Evolutionary conservation across 2,113 vertebrate genomes (phyloP), one percentile per base, ranked within the genome.

Genomic region (Rousettus leschenaultii): DNA sequence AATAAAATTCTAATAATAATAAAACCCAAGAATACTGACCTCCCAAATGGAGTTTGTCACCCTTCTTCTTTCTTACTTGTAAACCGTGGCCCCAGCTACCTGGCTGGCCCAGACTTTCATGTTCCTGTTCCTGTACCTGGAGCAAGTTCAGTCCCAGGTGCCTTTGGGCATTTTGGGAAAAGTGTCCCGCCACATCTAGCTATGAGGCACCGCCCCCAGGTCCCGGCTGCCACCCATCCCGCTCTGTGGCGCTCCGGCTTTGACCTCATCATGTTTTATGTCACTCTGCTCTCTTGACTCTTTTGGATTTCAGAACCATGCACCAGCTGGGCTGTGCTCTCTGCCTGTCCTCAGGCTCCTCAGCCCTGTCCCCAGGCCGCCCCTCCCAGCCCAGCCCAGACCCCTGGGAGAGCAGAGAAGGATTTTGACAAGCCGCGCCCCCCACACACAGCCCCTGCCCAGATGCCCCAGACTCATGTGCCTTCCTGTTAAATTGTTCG

Each of bases 101-200:
- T 28, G 61, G 51, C 66, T 63, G 75, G 33, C 33, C 3, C 3
- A 22, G 38, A 38, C 14, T 26, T 63, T 12, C 7, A 13, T 13
- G 26, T 75, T 30, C 48, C 28, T 12, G 0, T 45, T 75, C 71
- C n/a, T 55, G 12, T 33, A 15, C 71, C 6, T 7, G 30, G 78
- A 79, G 48, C 10, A 21, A 16, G 33, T 43, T 71, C 21, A 28
- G 33, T 18, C 74, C 24, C 33, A 8, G 51, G 12, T 10, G 59
- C 22, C 1, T 15, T 45, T n/a, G 26, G 61, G 73, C 21, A 0
- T 40, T 51, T 70, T 22, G 3, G 66, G 78, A 61, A 4, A 61
- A 4, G 40, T 12, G 19, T n/a, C 77, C 43, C 26, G 40, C 16
- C 0, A 0, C 4, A 1, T 7, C 1, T 3, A 22, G 38, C 51